Percentiles rank a stretch among this genome's conserved stretches.
These are phyloP conservation scores for Altica lythri DNA, from an alignment of 2,888 invertebrate species.

Conservation along the genomic window DNA sequence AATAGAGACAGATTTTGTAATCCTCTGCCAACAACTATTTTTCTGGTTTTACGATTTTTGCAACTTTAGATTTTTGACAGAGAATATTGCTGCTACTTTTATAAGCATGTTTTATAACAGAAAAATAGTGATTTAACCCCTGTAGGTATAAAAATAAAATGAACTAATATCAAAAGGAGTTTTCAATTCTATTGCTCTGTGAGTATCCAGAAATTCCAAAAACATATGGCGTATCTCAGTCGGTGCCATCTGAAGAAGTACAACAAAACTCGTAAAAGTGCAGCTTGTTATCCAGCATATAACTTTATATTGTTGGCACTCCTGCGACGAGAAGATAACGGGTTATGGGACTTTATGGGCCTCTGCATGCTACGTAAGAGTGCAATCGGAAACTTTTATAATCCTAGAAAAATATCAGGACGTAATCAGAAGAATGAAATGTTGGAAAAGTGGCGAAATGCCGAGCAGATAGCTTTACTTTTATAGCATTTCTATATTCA, in stretches of 20 bases:
- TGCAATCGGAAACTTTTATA: conserved; percentile 46
- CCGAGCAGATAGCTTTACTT: conserved; percentile 17
- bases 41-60: too few species aligned
- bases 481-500: conserved; percentile 18
- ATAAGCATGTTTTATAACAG: too few species aligned
- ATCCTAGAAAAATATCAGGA: conserved; percentile 40
- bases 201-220: not conserved
- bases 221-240: conserved; percentile 20
- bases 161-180: too few species aligned
- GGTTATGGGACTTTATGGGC: conserved; percentile 40
- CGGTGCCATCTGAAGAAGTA: conserved; percentile 25
- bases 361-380: conserved; percentile 25
- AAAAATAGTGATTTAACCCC: too few species aligned
- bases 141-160: too few species aligned
- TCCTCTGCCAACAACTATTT: too few species aligned
- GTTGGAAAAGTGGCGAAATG: conserved; percentile 27
- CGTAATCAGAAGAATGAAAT: conserved; percentile 36
- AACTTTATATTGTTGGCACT: conserved; percentile 46
- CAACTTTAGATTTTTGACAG: too few species aligned
- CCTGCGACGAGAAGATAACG: conserved; percentile 48
- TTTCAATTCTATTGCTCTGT: too few species aligned
- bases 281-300: conserved; percentile 45
- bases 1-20: too few species aligned
- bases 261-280: conserved; percentile 43
- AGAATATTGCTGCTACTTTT: too few species aligned